Evolutionary conservation across 2,888 invertebrate genomes (phyloP), one percentile per base, ranked within the genome.

Genomic region (Lepetodrilus schrolli): DNA sequence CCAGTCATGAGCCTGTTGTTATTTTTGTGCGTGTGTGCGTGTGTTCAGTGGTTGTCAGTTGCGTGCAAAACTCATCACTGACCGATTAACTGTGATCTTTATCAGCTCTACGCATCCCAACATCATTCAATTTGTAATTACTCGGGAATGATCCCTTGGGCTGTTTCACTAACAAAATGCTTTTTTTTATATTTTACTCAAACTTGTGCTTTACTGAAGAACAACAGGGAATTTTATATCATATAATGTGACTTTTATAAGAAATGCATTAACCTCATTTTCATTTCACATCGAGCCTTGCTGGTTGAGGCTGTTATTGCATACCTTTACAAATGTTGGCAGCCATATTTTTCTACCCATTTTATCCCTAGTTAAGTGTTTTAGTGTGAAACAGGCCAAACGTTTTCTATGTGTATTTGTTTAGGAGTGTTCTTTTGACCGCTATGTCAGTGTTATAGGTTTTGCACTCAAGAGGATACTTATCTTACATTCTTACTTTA

Each of bases 61-160:
- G 71, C 72, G n/a, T 76, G 58, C 58, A 58, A 58, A 58, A 58
- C 58, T 30, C 26, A 58, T 34, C 58, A 26, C 26, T 13, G 34
- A 58, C 58, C 34, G 58, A 58, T 17, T 30, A 30, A 58, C 58
- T 58, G 58, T 30, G 58, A 58, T 58, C 26, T 17, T 17, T 26
- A 23, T 3, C 23, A 1, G 10, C 26, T 23, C 34, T 30, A 23
- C 34, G 7, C 26, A 58, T 58, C 34, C 34, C 34, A 30, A 43
- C n/a, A 10, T 43, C n/a, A 43, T 43, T 4, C 4, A 43, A 17
- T 43, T 43, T 17, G 17, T 43, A n/a, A n/a, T n/a, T n/a, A n/a
- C 17, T 43, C 43, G 13, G 43, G 3, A n/a, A n/a, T 43, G 43
- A 43, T 17, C 13, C 13, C 0, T 4, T 43, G 43, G 43, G 43